Base-by-base conservation (phyloP, 1,140 invertebrate genomes). In the Phortica variegata region DNA sequence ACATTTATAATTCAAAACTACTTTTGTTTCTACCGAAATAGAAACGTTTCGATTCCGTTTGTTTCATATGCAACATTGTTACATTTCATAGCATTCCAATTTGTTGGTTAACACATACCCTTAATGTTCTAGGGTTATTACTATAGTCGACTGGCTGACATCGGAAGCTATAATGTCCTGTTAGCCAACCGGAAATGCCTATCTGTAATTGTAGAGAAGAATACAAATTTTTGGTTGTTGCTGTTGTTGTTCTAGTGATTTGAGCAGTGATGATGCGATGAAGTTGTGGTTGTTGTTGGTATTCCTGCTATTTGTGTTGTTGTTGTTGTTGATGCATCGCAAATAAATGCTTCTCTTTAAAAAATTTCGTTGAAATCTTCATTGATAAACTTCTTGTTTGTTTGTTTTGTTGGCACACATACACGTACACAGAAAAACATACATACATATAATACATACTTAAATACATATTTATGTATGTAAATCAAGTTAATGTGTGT, bases 81-180 rank as follows among this genome's bases (percentile, higher is more conserved):
- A n/a, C 20, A 21, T 13, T 8, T 23, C 9, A 41, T 41, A 23
- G 16, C 32, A 15, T n/a, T n/a, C n/a, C n/a, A n/a, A n/a, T n/a
- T n/a, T n/a, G n/a, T n/a, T n/a, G 63, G 57, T 66, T 63, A 66
- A 66, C 72, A 76, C 73, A 62, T 84, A 96, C 93, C 86, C 90
- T 87, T 80, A 93, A 81, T 77, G 91, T 90, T 83, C 87, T 85
- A 75, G 90, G 88, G 81, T 87, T 84, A 79, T 90, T 85, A 66
- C 87, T 88, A 84, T 95, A 93, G 83, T 93, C 90, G 78, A 97
- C 91, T 57, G 92, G 91, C 82, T 97, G 91, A 85, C 94, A 98
- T 77, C 85, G 86, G 82, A 90, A 89, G 80, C 85, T 95, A 85
- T 96, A 97, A 76, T 88, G 85, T 74, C 88, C 86, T 82, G 93